phyloP scores from a whole-genome alignment of 2,888 invertebrate genomes.

The Endomychus coccineus region DNA sequence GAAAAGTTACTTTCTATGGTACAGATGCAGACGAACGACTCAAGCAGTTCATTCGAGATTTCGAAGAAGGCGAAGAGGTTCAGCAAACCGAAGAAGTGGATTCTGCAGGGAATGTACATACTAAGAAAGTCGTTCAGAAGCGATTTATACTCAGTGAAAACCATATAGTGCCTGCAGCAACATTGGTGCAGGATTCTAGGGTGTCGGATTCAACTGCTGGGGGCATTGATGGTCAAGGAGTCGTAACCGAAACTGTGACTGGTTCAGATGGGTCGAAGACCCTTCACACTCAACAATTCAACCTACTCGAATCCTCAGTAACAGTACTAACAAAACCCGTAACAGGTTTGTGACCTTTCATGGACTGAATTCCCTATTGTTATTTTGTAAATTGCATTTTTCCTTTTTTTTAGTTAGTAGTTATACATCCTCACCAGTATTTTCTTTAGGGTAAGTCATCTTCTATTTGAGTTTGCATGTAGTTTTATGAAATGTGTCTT shows the following conservation, averaged over 20 bases:
- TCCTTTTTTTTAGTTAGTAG: too few relatives aligned
- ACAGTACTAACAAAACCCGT: constrained; percentile 27
- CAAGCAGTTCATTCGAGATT: constrained; percentile 46
- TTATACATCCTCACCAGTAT: too few relatives aligned
- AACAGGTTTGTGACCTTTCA: constrained; percentile 38
- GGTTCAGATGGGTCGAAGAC: constrained; percentile 34
- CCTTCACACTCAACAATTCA: constrained; percentile 36
- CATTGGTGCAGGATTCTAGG: too few relatives aligned
- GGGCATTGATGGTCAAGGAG: neutral
- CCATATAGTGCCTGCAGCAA: too few relatives aligned
- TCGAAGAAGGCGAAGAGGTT: constrained; percentile 48
- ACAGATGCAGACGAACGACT: constrained; percentile 47
- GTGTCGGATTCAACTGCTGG: too few relatives aligned
- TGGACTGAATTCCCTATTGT: too few relatives aligned
- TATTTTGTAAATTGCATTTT: too few relatives aligned
- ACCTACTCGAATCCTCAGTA: constrained; percentile 27
- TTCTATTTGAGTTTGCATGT: too few relatives aligned
- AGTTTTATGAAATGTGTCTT: too few relatives aligned
- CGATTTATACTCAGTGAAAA: constrained; percentile 42
- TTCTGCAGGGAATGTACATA: constrained; percentile 49
- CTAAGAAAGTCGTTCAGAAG: constrained; percentile 46
- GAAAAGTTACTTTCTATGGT: constrained; percentile 48
- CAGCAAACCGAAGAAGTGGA: constrained; percentile 48
- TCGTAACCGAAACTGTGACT: constrained; percentile 28
- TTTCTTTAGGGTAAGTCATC: too few relatives aligned